Evolutionary conservation across 2,113 vertebrate genomes (phyloP).

Genomic region (Pseudorectes ferrugineus): DNA sequence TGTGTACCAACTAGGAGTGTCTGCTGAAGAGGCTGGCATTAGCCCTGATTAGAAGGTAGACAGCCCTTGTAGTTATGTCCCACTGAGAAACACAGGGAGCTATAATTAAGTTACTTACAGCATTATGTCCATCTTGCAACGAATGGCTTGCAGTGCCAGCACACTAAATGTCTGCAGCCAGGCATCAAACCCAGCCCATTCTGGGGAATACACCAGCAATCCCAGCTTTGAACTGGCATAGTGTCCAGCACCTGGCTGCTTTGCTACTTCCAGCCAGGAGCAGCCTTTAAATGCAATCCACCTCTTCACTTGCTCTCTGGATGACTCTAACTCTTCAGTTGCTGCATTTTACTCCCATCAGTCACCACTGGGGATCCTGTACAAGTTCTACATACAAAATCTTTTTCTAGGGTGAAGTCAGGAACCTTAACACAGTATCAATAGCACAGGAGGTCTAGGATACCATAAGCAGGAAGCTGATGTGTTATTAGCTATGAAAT

Average conservation of each 20-base stretch:
- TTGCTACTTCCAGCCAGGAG: background rate
- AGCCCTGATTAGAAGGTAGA: background rate
- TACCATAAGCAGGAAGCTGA: background rate
- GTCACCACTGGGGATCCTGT: background rate
- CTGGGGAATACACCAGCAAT: background rate
- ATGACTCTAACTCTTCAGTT: background rate
- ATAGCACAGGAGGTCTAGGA: background rate
- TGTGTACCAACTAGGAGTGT: background rate
- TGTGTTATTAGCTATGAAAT: background rate
- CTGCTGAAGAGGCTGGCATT: background rate
- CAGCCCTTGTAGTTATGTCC: fast-evolving
- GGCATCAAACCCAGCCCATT: background rate
- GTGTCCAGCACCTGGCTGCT: background rate
- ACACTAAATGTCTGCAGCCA: background rate
- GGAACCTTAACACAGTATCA: background rate
- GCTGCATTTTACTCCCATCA: background rate
- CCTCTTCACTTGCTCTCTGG: background rate
- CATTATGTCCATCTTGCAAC: background rate
- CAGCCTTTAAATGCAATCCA: background rate
- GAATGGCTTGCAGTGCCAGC: background rate
- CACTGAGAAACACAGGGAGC: background rate
- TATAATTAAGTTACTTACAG: background rate
- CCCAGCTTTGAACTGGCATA: background rate
- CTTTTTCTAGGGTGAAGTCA: background rate
- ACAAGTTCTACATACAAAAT: background rate